phyloP scores from a whole-genome alignment of 2,113 vertebrate species.

The Thryonomys swinderianus region DNA sequence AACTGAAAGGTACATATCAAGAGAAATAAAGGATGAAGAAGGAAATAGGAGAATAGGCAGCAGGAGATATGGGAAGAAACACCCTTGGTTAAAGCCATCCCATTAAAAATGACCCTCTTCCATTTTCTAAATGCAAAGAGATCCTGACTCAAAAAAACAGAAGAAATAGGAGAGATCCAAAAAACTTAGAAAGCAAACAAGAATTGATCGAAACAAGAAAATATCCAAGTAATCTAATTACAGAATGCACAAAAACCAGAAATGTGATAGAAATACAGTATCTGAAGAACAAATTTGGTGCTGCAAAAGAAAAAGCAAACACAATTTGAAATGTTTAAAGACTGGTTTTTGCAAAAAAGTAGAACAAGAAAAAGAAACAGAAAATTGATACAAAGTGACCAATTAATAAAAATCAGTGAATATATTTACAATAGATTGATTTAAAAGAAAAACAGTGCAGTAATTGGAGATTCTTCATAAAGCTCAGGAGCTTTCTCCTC shows the following conservation, averaged over 20 bases:
- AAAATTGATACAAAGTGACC: neutral
- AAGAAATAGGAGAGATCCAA: neutral
- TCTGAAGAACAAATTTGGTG: neutral
- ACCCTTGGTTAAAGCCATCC: neutral
- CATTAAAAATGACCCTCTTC: neutral
- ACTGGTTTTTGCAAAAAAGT: neutral
- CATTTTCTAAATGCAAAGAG: neutral
- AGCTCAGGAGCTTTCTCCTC: neutral
- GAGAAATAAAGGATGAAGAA: neutral
- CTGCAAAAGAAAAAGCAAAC: neutral
- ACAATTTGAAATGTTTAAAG: neutral
- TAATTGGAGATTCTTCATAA: neutral
- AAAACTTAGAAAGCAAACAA: neutral
- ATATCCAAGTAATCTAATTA: neutral
- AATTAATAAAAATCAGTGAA: neutral
- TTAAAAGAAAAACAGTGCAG: neutral
- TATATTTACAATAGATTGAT: neutral
- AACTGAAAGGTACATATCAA: neutral
- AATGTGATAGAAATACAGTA: neutral
- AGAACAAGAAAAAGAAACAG: neutral
- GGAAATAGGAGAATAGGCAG: neutral
- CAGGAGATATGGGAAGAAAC: neutral
- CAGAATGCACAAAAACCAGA: neutral
- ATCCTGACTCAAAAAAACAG: neutral
- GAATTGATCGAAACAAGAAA: neutral